Base-by-base conservation (phyloP, 2,888 invertebrate species). In the Ectemnius continuus region DNA sequence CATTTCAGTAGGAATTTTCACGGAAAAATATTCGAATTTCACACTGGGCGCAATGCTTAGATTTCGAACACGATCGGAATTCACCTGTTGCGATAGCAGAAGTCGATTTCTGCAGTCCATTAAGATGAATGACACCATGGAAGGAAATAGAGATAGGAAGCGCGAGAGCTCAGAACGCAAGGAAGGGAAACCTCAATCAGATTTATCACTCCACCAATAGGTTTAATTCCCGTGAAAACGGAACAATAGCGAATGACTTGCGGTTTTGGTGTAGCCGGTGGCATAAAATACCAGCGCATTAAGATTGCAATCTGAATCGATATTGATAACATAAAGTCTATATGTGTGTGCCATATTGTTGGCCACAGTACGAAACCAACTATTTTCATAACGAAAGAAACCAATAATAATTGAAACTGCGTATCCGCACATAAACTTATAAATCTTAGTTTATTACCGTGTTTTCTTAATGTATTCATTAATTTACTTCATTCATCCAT, bases 1-100 rank as follows among this genome's bases (percentile, higher is more conserved):
- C 0, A 36, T 6, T 36, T 36, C 36, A 36, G 36, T 36, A 36
- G 11, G 8, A 36, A 11, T 36, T 36, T 36, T 36, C 1, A 2
- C 0, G 4, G 36, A 36, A 36, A 36, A 11, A 36, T 11, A 8
- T 36, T 8, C 6, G 11, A 36, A 36, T 6, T 36, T 36, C 28
- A 36, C 3, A 36, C 8, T 8, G 36, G 13, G 13, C 52, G 52
- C 14, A 16, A 61, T 70, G 36, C 70, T 57, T 20, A 14, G 18
- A 61, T 36, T 62, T 52, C 70, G 64, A 23, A 75, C 71, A 75
- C 71, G 52, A 71, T 75, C 64, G 65, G 11, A 52, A 16, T 46
- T 75, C 67, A 80, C 80, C 70, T 80, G 80, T 78, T 80, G 80
- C 80, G 13, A 45, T 18, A 59, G 68, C 71, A 61, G 61, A 70